phyloP scores from a whole-genome alignment of 2,113 vertebrate species.

The Syrmaticus mikado region DNA sequence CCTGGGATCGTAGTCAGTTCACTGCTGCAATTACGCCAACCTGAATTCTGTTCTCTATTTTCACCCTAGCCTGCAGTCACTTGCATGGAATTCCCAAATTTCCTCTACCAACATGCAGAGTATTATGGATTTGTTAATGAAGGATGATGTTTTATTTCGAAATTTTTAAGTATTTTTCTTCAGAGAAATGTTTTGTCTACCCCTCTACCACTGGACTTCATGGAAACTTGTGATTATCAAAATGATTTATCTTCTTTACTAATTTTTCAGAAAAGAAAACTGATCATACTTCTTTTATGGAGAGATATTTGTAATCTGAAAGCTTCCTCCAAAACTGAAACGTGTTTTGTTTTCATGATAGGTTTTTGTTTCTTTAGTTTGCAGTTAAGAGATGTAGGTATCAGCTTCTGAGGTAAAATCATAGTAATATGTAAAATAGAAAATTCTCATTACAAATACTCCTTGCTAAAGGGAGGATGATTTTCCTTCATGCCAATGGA shows the following conservation, averaged over 20 bases:
- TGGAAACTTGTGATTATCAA: background rate
- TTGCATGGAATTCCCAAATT: background rate
- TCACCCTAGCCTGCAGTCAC: background rate
- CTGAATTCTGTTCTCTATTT: background rate
- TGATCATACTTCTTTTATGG: background rate
- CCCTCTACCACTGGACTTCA: background rate
- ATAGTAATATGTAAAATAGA: background rate
- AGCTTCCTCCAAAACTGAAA: background rate
- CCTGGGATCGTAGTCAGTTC: background rate
- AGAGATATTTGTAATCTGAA: background rate
- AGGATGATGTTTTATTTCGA: background rate
- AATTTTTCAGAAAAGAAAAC: background rate
- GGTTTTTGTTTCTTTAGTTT: background rate
- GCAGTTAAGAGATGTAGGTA: background rate
- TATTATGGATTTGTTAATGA: background rate
- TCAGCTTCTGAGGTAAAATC: background rate
- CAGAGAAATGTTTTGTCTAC: background rate
- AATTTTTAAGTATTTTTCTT: background rate
- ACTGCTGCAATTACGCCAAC: rapidly evolving
- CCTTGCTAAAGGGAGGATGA: background rate
- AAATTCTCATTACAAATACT: background rate
- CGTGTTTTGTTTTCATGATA: background rate
- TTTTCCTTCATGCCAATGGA: background rate
- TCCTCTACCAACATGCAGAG: background rate
- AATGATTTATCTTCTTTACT: background rate